These are phyloP conservation scores for Rissa tridactyla DNA, from an alignment of 2,113 vertebrate genomes.

Conservation along the genomic window DNA sequence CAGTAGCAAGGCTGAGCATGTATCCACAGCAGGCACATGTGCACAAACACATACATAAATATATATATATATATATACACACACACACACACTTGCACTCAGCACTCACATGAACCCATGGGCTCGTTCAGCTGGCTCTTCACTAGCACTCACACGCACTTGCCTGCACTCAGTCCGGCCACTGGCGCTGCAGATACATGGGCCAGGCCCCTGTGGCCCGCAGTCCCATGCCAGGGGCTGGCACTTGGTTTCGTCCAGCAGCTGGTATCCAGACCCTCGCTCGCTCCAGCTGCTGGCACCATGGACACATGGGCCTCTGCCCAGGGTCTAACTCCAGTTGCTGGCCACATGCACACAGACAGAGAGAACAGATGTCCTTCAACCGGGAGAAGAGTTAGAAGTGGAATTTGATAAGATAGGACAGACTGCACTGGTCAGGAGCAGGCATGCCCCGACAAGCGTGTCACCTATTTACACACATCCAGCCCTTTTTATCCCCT, in stretches of 20 bases:
- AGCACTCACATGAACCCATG: background rate
- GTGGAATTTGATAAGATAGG: background rate
- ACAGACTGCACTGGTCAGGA: background rate
- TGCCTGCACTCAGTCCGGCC: no score
- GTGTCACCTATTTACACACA: background rate
- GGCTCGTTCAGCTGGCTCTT: background rate
- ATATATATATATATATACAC: background rate
- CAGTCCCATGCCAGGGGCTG: fast-evolving
- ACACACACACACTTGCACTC: background rate
- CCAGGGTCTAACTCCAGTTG: background rate
- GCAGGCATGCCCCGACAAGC: background rate
- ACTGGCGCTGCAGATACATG: background rate
- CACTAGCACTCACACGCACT: fast-evolving
- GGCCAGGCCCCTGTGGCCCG: background rate
- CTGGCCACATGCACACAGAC: background rate
- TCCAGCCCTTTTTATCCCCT: background rate
- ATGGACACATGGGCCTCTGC: background rate
- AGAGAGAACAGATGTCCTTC: background rate
- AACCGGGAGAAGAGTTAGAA: background rate
- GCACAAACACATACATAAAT: background rate
- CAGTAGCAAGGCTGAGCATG: background rate
- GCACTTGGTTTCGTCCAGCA: background rate
- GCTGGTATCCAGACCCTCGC: fast-evolving
- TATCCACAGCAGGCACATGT: background rate
- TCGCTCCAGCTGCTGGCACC: fast-evolving